Percentiles rank a stretch among this genome's conserved stretches.
phyloP scores from a whole-genome alignment of 1,140 invertebrate species.

The Drosophila kepulauana region DNA sequence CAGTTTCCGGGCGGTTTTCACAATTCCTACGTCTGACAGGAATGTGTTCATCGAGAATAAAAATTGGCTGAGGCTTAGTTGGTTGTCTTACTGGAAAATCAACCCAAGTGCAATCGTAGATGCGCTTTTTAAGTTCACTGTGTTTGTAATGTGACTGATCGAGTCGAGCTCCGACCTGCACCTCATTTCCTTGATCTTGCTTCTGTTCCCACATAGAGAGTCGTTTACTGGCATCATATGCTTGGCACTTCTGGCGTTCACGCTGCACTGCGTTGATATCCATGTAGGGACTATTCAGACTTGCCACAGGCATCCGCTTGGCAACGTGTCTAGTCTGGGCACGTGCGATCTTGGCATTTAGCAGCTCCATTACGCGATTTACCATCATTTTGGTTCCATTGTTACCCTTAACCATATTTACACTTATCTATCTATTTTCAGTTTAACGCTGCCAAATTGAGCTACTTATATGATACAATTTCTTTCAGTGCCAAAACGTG shows the following conservation, averaged over 20 bases:
- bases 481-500: constrained; percentile 46
- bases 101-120: constrained; percentile 54
- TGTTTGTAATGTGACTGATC: constrained; percentile 45
- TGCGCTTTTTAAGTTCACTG: constrained; percentile 27
- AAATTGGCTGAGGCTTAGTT: not conserved
- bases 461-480: not conserved
- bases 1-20: constrained; percentile 33
- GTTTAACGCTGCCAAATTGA: not conserved
- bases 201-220: constrained; percentile 67
- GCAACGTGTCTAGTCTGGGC: constrained; percentile 48
- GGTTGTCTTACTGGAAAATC: constrained; percentile 42
- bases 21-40: not conserved
- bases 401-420: constrained; percentile 50
- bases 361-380: constrained; percentile 46
- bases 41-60: not conserved
- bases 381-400: constrained; percentile 46
- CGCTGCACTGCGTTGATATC: not conserved
- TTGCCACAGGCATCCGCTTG: not conserved
- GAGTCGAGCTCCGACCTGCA: constrained; percentile 4
- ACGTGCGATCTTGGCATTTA: constrained; percentile 33
- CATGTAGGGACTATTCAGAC: not conserved
- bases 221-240: constrained; percentile 48
- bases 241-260: constrained; percentile 45
- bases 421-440: not conserved
- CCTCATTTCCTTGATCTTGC: not conserved